Base-by-base conservation (phyloP, 35 echinoderm and acorn worm genomes). In the Nesometra sesokonis region DNA sequence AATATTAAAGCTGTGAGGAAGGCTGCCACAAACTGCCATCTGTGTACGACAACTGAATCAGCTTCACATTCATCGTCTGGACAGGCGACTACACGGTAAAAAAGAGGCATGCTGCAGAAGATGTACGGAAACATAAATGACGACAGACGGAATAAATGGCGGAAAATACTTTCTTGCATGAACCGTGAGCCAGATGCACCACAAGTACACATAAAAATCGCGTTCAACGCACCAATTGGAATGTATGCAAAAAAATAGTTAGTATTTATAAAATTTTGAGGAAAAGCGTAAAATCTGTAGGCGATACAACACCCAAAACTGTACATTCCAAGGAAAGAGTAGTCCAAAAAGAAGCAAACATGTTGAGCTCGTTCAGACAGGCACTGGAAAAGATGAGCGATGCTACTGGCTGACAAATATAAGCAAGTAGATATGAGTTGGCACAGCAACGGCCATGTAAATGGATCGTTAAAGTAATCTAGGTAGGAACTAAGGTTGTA, bases 301-400 rank as follows among this genome's bases (percentile, higher is more conserved):
- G 83, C 85, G 34, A 97, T 88, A 29, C 85, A 82, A 57, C 81
- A 88, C 30, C 88, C 94, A 11, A 97, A 84, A 47, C 94, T 93
- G 89, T 97, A 97, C 46, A 97, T 84, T 38, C 94, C 91, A 7
- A 97, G 33, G 19, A 86, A 88, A 5, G 91, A 88, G 33, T n/a
- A n/a, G n/a, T n/a, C n/a, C n/a, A n/a, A n/a, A n/a, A n/a, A n/a
- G n/a, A n/a, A n/a, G n/a, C n/a, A 93, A 40, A 97, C 77, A 34
- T 97, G 91, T 9, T 91, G 91, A 0, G 46, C 89, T 77, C 89
- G 82, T n/a, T n/a, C n/a, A n/a, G n/a, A n/a, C n/a, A n/a, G n/a
- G n/a, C n/a, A n/a, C n/a, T n/a, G n/a, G n/a, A n/a, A n/a, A n/a
- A n/a, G n/a, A n/a, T n/a, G n/a, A n/a, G n/a, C n/a, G n/a, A n/a